phyloP scores from a whole-genome alignment of 2,113 vertebrate species.

The Corythornis madagascariensis region DNA sequence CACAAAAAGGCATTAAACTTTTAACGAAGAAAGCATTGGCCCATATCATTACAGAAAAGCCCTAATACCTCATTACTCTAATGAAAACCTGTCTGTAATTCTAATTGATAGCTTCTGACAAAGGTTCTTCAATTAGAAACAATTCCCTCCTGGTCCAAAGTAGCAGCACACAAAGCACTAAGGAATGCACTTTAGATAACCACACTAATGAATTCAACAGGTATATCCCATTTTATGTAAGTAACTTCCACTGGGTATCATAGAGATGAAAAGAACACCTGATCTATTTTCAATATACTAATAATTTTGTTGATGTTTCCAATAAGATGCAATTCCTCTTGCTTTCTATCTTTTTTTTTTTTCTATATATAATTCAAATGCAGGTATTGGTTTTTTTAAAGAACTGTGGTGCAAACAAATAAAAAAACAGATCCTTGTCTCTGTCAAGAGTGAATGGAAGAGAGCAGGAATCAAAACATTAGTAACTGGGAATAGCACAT shows the following conservation, averaged over 20 bases:
- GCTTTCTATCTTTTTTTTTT: no score
- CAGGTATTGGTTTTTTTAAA: background rate
- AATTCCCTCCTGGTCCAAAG: background rate
- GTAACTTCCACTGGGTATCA: background rate
- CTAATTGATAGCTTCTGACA: background rate
- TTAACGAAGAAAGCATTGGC: background rate
- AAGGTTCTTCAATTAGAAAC: slow-evolving; percentile 1
- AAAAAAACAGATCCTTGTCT: background rate
- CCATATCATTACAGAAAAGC: background rate
- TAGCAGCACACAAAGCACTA: background rate
- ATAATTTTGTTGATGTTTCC: background rate
- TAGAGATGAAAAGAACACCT: background rate
- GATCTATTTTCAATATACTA: background rate
- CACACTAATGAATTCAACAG: background rate
- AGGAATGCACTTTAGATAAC: background rate
- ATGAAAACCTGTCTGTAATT: background rate
- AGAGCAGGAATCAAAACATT: background rate
- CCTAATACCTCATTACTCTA: background rate
- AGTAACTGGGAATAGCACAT: background rate
- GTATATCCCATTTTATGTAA: background rate
- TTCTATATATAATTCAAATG: no score
- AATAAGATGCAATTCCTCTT: background rate
- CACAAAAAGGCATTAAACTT: background rate
- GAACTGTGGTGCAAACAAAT: background rate
- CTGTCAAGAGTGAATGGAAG: background rate